Percentiles rank a stretch among this genome's conserved stretches.
phyloP scores from a whole-genome alignment of 2,797 vertebrate species.

The Heliangelus exortis region DNA sequence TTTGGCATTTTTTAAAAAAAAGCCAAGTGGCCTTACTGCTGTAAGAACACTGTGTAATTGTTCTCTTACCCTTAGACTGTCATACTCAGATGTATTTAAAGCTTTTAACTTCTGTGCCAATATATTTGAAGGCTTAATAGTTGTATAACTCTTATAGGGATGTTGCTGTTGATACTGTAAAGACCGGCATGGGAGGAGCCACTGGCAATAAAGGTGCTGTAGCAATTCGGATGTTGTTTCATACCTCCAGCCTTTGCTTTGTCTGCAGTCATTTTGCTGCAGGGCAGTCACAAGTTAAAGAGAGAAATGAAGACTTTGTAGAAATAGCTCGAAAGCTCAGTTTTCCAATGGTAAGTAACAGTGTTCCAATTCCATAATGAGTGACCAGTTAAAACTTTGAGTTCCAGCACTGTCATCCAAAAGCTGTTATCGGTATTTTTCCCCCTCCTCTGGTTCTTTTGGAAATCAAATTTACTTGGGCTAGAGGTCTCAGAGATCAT shows the following conservation, averaged over 20 bases:
- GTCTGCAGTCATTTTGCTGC: conserved; percentile 98
- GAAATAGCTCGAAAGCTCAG: conserved; percentile 94
- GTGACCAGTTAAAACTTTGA: neutral
- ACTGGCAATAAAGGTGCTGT: conserved; percentile 98
- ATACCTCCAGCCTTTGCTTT: conserved; percentile 98
- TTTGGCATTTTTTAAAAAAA: neutral
- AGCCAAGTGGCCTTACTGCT: neutral
- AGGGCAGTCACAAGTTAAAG: conserved; percentile 97
- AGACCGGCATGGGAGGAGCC: conserved; percentile 99
- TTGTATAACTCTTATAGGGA: conserved; percentile 81
- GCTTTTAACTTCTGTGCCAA: neutral
- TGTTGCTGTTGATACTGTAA: conserved; percentile 96
- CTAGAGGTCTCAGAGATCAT: neutral
- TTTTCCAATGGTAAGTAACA: conserved; percentile 92
- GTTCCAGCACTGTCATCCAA: neutral
- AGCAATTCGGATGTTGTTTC: conserved; percentile 95
- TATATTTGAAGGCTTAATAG: neutral
- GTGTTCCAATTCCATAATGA: neutral
- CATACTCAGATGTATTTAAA: neutral
- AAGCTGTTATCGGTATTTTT: neutral
- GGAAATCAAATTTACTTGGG: neutral
- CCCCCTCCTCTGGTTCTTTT: neutral
- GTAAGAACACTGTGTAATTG: neutral
- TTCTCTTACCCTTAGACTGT: neutral
- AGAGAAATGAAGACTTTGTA: conserved; percentile 95